Evolutionary conservation across 2,888 invertebrate genomes (phyloP), one percentile per base, ranked within the genome.

Genomic region (Liodrosophila aerea): DNA sequence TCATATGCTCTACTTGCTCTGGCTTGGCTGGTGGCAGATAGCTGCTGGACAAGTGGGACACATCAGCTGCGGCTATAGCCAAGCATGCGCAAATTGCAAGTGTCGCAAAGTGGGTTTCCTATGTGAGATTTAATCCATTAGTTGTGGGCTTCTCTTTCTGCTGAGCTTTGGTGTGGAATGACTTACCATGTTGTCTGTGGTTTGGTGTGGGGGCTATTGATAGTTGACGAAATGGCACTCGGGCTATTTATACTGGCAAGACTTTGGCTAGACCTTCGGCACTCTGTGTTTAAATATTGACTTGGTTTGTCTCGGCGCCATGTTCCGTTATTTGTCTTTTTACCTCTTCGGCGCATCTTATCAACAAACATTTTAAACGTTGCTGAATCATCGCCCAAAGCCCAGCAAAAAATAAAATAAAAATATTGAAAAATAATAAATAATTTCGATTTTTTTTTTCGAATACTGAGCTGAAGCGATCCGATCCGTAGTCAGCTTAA

Each of bases 21-120:
- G 84, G 84, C 12, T 58, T 58, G 0, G 71, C 29, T 7, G 87
- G 85, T 0, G 87, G 85, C 66, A 87, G 39, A 49, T 87, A 86
- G 43, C 74, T 73, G 61, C 59, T 75, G 52, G 57, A 1, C 56
- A 87, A 52, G 50, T 86, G 87, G 15, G 87, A 85, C 5, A 87
- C 85, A 77, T 87, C 87, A 7, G 83, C 87, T 7, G 65, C 52
- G 12, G 53, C 75, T 58, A 73, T 13, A 7, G 62, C 73, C 51
- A 74, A 13, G 50, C 65, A 71, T 47, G 76, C 72, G 39, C 75
- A 60, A 8, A 81, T 15, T 22, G 73, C 46, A 4, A 85, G 36
- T 2, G 56, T 57, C 13, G 70, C 45, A 33, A 54, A 53, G 49
- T 44, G 53, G 67, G 57, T 37, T 69, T 54, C 82, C 81, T 81